These are phyloP conservation scores for Lethocerus indicus DNA, from an alignment of 1,140 invertebrate species.

Conservation along the genomic window DNA sequence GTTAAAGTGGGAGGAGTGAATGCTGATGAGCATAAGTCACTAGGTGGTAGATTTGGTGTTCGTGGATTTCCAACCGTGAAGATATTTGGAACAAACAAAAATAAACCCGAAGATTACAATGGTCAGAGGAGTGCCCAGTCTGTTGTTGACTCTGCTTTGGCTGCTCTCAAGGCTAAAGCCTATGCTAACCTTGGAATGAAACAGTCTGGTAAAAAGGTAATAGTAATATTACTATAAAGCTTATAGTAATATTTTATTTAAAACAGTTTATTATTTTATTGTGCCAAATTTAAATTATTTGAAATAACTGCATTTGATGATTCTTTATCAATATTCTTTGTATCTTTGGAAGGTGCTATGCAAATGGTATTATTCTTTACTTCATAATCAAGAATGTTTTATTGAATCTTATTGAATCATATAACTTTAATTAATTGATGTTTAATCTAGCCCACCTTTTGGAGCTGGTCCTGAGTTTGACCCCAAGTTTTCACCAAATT, in stretches of 20 bases:
- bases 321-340: background rate
- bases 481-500: background rate
- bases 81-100: slow-evolving; percentile 78
- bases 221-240: background rate
- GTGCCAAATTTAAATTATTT: background rate
- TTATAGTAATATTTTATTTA: background rate
- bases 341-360: too few species aligned
- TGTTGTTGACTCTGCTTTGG: slow-evolving; percentile 68
- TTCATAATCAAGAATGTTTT: too few species aligned
- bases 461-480: background rate
- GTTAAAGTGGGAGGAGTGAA: slow-evolving; percentile 89
- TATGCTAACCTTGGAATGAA: slow-evolving; percentile 43
- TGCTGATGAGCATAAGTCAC: slow-evolving; percentile 71
- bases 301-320: background rate
- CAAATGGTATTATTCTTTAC: too few species aligned
- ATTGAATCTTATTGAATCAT: too few species aligned
- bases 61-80: slow-evolving; percentile 93
- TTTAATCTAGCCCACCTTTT: background rate
- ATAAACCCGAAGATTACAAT: slow-evolving; percentile 71
- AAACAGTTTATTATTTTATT: background rate
- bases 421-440: too few species aligned
- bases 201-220: slow-evolving; percentile 17
- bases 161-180: slow-evolving; percentile 49
- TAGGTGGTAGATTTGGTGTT: slow-evolving; percentile 67
- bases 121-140: slow-evolving; percentile 70